Percentiles rank a stretch among this genome's conserved stretches.
Conservation (phyloP, 2,888 invertebrate species). For the Synergus umbraculus region DNA sequence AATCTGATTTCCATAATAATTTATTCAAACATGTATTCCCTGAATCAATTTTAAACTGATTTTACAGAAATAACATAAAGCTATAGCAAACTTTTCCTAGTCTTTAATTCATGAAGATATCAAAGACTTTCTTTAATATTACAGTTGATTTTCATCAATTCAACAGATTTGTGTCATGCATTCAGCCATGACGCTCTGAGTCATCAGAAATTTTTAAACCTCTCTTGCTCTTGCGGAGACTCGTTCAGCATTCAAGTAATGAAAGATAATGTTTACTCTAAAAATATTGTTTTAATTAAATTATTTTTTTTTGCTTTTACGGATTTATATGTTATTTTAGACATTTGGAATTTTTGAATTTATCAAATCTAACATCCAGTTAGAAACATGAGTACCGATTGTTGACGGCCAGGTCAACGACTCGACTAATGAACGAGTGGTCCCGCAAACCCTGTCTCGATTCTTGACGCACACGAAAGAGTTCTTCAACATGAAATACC, state of each 20-base stretch:
- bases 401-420: conserved; percentile 66
- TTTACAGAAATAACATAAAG: no score
- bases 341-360: not conserved
- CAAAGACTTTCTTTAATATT: conserved; percentile 15
- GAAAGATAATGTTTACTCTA: no score
- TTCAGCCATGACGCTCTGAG: conserved; percentile 13
- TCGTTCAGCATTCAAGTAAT: not conserved
- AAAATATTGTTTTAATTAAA: no score
- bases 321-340: not conserved
- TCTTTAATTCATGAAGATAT: not conserved
- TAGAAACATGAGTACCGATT: conserved; percentile 8
- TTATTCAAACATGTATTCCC: no score
- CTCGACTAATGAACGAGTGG: conserved; percentile 60
- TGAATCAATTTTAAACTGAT: no score
- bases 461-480: conserved; percentile 61
- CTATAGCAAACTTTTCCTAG: not conserved
- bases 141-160: not conserved
- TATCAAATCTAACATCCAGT: not conserved
- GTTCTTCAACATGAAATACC: conserved; percentile 56
- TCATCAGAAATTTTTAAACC: conserved; percentile 5
- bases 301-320: no score
- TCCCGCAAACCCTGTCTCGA: conserved; percentile 56
- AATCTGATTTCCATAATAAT: no score
- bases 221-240: not conserved
- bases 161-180: not conserved